phyloP scores from a whole-genome alignment of 2,888 invertebrate species.

The Drosophila glabriapex region DNA sequence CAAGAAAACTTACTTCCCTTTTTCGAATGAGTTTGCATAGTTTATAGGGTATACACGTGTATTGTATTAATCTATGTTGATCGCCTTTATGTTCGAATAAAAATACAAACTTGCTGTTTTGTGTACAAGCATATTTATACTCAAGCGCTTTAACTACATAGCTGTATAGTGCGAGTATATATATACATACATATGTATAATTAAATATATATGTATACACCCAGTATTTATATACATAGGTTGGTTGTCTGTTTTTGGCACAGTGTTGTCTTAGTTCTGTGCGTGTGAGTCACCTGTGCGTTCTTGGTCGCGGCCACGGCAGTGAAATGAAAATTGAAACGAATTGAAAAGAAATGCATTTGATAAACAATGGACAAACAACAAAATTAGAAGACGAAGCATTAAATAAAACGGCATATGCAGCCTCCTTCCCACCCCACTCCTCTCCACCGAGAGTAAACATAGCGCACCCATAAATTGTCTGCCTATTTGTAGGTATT shows the following conservation, averaged over 20 bases:
- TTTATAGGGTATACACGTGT: constrained; percentile 7
- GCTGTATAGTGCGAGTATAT: background rate
- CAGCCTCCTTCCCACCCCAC: constrained; percentile 9
- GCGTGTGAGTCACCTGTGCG: constrained; percentile 63
- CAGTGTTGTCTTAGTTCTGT: constrained; percentile 32
- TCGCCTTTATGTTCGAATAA: background rate
- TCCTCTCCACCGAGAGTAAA: constrained; percentile 25
- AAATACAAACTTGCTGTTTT: constrained; percentile 5
- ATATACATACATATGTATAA: constrained; percentile 8
- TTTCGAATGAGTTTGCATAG: background rate
- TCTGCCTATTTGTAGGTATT: constrained; percentile 35
- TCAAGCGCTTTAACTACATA: background rate
- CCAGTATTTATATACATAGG: constrained; percentile 12
- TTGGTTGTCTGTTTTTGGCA: constrained; percentile 60
- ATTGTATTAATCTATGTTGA: constrained; percentile 1
- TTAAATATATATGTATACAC: constrained; percentile 34
- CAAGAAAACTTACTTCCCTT: background rate
- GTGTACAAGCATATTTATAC: constrained; percentile 3
- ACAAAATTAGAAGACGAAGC: constrained; percentile 20
- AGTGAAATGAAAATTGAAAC: constrained; percentile 64
- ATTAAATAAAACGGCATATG: constrained; percentile 22
- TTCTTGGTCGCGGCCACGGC: constrained; percentile 69
- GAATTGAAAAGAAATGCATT: constrained; percentile 62
- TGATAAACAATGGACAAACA: constrained; percentile 48
- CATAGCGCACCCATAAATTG: constrained; percentile 53